phyloP scores from a whole-genome alignment of 2,797 vertebrate genomes.

The Lophotriccus pileatus region DNA sequence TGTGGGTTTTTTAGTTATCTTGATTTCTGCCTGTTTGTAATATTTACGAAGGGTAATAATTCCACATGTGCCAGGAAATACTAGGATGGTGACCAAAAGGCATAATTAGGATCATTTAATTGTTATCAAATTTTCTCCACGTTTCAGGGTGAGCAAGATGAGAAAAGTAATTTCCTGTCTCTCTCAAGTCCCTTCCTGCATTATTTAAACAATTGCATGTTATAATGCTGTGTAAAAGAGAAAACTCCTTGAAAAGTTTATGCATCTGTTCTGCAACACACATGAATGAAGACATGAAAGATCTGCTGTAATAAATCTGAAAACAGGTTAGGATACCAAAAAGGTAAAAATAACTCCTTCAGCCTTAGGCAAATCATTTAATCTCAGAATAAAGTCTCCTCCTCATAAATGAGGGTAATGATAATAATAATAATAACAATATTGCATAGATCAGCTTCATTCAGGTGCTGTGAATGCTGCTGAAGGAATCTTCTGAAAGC shows the following conservation, averaged over 20 bases:
- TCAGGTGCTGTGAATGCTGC: not conserved
- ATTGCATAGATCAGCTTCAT: not conserved
- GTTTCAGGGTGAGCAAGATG: conserved; percentile 33
- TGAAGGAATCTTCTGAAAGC: not conserved
- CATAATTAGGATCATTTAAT: not conserved
- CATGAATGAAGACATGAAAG: not conserved
- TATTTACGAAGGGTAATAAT: not conserved
- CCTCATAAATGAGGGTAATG: not conserved
- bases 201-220: conserved; percentile 29
- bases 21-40: conserved; percentile 7
- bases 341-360: not conserved
- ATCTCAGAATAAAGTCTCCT: not conserved
- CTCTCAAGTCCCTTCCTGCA: conserved; percentile 14
- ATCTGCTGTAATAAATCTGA: not conserved
- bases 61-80: not conserved
- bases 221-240: conserved; percentile 10
- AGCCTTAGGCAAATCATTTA: not conserved
- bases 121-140: not conserved
- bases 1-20: not conserved
- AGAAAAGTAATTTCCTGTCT: conserved; percentile 12
- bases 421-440: not conserved
- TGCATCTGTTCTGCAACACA: conserved; percentile 6
- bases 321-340: not conserved
- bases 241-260: conserved; percentile 14
- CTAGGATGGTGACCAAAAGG: not conserved